Evolutionary conservation across 1,140 invertebrate genomes (phyloP), one percentile per base, ranked within the genome.

Genomic region (Trachelipus rathkii): DNA sequence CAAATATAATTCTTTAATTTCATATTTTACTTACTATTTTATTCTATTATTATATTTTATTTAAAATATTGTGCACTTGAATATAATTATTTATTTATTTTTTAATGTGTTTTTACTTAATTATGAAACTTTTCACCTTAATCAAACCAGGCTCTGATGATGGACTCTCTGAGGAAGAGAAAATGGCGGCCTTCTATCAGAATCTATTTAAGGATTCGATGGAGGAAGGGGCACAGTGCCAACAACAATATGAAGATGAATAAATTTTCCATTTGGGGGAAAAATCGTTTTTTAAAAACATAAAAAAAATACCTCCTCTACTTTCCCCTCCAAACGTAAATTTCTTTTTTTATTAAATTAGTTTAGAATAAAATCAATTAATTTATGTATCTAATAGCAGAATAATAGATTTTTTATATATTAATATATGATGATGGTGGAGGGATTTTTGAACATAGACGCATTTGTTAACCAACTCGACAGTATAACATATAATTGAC

Each of bases 261-360:
- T 33, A 33, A 33, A 33, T 33, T 33, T 33, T 33, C 33, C 33
- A 33, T 3, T 33, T 33, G 33, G 33, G 33, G 33, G 33, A 33
- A 33, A 33, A 33, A 33, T 33, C 33, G 33, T 33, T 33, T 33
- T 33, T n/a, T 3, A 33, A 33, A 19, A 60, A 60, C 1, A 60
- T 2, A 60, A 13, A 60, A 2, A 19, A 19, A 60, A 19, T 15
- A 8, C 50, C 19, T 60, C 50, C 19, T 60, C 50, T 60, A 15
- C 50, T 60, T 60, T 60, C 19, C 50, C 50, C 50, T 60, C 50
- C 50, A 60, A 33, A 60, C 50, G 50, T 60, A 60, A 60, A 60
- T 60, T 19, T 60, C 19, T 13, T 60, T 60, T 60, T 33, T 33
- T 33, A 3, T 33, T 33, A 3, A 33, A 33, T 33, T 33, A 33